These are phyloP conservation scores for Gymnosoma rotundatum DNA, from an alignment of 2,888 invertebrate species.

Conservation along the genomic window DNA sequence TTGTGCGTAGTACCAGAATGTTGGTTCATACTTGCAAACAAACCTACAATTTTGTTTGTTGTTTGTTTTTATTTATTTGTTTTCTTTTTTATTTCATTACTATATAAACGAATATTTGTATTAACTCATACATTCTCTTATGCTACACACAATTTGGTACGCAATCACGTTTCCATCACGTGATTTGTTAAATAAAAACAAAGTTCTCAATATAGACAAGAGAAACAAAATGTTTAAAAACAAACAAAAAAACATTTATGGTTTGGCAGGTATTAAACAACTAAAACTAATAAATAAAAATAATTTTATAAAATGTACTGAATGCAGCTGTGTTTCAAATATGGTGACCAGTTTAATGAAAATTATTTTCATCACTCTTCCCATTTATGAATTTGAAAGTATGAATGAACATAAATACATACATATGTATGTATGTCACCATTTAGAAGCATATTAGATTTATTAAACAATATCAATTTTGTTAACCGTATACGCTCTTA, in stretches of 20 bases:
- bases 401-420: too few relatives aligned
- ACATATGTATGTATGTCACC: not conserved
- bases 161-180: conserved; percentile 52
- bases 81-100: not conserved
- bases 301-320: not conserved
- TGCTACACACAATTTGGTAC: conserved; percentile 12
- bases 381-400: not conserved
- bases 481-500: too few relatives aligned
- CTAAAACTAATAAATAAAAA: not conserved
- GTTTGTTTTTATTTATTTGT: not conserved
- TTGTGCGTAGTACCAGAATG: conserved; percentile 11
- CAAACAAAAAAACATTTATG: conserved; percentile 26
- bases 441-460: not conserved
- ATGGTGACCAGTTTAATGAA: conserved; percentile 9
- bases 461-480: too few relatives aligned
- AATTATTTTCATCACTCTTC: conserved; percentile 15
- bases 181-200: conserved; percentile 12
- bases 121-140: not conserved
- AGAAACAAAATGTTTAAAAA: not conserved
- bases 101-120: not conserved
- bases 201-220: conserved; percentile 11
- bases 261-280: conserved; percentile 30
- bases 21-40: not conserved
- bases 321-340: not conserved
- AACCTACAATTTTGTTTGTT: not conserved